Percentiles rank a stretch among this genome's conserved stretches.
phyloP scores from a whole-genome alignment of 2,888 invertebrate species.

The Tetrapedia diversipes region DNA sequence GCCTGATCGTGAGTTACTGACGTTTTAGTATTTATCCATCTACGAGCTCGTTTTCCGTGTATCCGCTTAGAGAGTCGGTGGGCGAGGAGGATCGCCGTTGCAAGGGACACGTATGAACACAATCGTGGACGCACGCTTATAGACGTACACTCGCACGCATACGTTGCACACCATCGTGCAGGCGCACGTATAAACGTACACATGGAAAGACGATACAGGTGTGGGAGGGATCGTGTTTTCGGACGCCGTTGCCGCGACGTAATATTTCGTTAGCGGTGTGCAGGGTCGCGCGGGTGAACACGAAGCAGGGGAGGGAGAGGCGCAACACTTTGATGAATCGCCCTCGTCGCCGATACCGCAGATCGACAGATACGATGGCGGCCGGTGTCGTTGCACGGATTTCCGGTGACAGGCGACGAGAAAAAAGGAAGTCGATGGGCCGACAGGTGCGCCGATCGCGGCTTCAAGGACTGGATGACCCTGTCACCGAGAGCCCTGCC shows the following conservation, averaged over 20 bases:
- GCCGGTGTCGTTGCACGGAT: conserved; percentile 69
- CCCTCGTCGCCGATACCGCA: conserved; percentile 75
- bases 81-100: conserved; percentile 22
- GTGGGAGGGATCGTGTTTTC: conserved; percentile 51
- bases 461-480: conserved; percentile 69
- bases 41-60: conserved; percentile 75
- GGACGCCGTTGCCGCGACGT: conserved; percentile 60
- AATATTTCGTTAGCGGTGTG: conserved; percentile 69
- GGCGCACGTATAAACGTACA: conserved; percentile 43
- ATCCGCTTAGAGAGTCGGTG: conserved; percentile 70
- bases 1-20: conserved; percentile 81
- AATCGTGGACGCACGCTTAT: too few relatives aligned
- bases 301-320: conserved; percentile 44
- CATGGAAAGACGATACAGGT: too few relatives aligned
- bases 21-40: conserved; percentile 80
- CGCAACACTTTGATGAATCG: conserved; percentile 75
- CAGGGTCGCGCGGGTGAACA: conserved; percentile 27
- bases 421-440: conserved; percentile 63
- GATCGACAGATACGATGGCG: conserved; percentile 76
- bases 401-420: conserved; percentile 65
- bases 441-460: conserved; percentile 67
- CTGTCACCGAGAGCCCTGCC: conserved; percentile 58
- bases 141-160: conserved; percentile 33
- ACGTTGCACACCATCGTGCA: conserved; percentile 11
- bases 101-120: too few relatives aligned